Conservation (phyloP, 2,113 vertebrate species). For the Noctilio leporinus region DNA sequence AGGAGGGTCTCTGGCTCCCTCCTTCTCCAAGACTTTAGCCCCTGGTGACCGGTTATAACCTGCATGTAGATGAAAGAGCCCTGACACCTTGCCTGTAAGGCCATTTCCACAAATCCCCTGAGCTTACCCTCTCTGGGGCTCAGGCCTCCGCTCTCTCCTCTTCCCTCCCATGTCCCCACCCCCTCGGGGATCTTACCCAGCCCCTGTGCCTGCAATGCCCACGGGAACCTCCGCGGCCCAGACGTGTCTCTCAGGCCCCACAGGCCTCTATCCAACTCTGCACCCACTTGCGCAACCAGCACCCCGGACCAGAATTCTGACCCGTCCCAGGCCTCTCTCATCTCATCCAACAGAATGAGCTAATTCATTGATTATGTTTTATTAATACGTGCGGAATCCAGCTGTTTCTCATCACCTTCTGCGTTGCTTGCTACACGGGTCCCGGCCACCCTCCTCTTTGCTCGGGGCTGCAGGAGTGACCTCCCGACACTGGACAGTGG, state of each 20-base stretch:
- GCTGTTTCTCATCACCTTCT: neutral
- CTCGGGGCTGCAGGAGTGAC: neutral
- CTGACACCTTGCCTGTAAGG: neutral
- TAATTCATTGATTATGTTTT: fast-evolving
- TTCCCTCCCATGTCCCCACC: fast-evolving
- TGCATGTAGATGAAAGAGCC: fast-evolving
- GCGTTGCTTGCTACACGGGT: fast-evolving
- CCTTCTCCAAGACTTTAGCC: too few species aligned
- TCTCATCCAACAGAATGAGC: neutral
- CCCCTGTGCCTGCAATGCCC: fast-evolving
- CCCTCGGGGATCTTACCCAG: neutral
- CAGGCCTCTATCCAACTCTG: neutral
- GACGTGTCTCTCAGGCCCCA: neutral
- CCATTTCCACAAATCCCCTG: neutral
- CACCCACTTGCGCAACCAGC: neutral
- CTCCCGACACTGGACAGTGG: neutral
- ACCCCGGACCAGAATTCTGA: neutral
- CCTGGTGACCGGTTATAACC: too few species aligned
- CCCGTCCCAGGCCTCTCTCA: neutral
- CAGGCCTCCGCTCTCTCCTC: neutral
- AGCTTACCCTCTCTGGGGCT: neutral
- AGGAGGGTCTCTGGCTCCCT: neutral
- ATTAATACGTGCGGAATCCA: neutral
- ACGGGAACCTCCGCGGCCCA: neutral
- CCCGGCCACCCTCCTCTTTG: neutral